Evolutionary conservation across 2,113 vertebrate genomes (phyloP).

Genomic region (Sula dactylatra): DNA sequence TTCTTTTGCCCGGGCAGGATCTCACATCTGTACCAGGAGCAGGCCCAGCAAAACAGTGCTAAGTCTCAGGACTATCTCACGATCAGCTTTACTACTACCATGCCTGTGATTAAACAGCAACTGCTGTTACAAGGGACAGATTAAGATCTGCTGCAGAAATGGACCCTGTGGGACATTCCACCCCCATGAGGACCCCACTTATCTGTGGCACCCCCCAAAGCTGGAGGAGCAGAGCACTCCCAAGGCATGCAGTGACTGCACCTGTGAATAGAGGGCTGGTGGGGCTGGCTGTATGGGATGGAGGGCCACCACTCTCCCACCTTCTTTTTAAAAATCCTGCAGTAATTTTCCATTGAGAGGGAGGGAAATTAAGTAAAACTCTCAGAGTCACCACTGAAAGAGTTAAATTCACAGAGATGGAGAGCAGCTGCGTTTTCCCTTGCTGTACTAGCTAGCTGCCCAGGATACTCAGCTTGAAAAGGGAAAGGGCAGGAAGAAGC

Average conservation of each 20-base stretch:
- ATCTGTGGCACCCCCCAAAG: fast-evolving
- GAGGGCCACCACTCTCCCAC: neutral
- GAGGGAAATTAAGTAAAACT: neutral
- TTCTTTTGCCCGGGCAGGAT: neutral
- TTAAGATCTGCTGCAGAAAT: neutral
- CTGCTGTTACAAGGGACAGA: neutral
- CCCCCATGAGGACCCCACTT: neutral
- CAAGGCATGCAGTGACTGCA: no score
- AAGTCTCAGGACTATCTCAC: neutral
- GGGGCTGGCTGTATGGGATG: neutral
- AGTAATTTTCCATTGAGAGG: neutral
- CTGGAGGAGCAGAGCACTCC: neutral
- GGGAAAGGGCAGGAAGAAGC: neutral
- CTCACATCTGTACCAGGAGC: neutral
- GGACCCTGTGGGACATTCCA: neutral
- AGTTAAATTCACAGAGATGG: neutral
- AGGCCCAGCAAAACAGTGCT: neutral
- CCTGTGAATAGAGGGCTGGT: neutral
- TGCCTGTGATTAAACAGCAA: neutral
- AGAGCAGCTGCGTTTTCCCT: neutral
- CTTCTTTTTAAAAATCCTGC: neutral
- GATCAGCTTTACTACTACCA: neutral
- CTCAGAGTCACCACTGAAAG: neutral
- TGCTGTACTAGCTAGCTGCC: neutral
- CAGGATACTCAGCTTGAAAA: neutral